Evolutionary conservation across 2,113 vertebrate species (phyloP), one percentile per base, ranked within the genome.

Genomic region (Microcebus lehilahytsara): DNA sequence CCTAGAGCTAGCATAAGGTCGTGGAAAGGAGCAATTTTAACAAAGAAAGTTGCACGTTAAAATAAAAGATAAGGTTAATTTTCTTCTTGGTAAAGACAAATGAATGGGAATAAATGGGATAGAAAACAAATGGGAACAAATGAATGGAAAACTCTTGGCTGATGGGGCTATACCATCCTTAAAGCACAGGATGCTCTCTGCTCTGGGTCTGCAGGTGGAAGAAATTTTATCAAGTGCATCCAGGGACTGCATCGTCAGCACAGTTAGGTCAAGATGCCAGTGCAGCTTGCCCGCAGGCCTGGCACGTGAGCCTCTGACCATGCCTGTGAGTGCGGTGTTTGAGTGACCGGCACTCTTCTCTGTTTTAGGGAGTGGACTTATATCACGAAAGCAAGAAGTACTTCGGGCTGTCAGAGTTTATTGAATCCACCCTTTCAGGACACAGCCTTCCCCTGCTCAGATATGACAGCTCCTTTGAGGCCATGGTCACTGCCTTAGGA

Each of bases 391-490:
- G 98, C 97, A 99, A 98, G 53, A 99, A 99, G 92, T 99, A 99
- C 98, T 99, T 99, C 91, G 99, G 99, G 25, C 98, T 99, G 81
- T 99, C 99, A 6, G 99, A 99, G 98, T 99, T 99, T 89, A 98
- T 99, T 74, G 99, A 99, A 67, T 99, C 99, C 3, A 99, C 99
- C 0, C 98, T 99, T 16, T 99, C 99, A 2, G 99, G 99, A 34
- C 99, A 99, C 86, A 99, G 99, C 71, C 99, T 99, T 79, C 99
- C 99, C 9, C 96, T 99, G 96, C 99, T 99, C 95, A 99, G 99
- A 79, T 99, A 99, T 0, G 99, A 99, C 98, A 99, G 99, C 95
- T 99, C 99, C 72, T 99, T 99, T 95, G 99, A 99, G 98, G 99
- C 99, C 97, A 99, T 99, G 99, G 99, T 99, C 69, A 98, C 99